Evolutionary conservation across 2,797 vertebrate genomes (phyloP).

Genomic region (Amniataba percoides): DNA sequence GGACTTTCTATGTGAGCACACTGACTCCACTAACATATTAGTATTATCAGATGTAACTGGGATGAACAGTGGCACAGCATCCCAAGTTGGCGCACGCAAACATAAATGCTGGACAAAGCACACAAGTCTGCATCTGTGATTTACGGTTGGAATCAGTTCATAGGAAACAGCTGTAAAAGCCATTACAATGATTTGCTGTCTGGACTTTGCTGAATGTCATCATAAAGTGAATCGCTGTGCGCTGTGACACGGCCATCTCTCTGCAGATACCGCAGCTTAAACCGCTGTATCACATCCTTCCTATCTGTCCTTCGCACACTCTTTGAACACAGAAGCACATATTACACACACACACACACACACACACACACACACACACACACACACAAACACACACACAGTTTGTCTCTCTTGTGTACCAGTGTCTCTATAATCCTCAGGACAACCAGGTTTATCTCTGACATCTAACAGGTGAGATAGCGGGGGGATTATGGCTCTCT

Average conservation of each 20-base stretch:
- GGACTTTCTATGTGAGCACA: background rate
- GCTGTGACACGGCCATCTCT: conserved; percentile 44
- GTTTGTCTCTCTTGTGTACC: conserved; percentile 26
- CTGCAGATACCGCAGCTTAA: conserved; percentile 49
- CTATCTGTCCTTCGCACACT: conserved; percentile 44
- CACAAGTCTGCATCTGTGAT: background rate
- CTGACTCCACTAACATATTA: background rate
- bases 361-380: conserved; percentile 8
- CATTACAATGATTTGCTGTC: conserved; percentile 36
- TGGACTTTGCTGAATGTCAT: conserved; percentile 54
- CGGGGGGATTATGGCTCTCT: conserved; percentile 65
- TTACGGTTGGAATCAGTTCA: conserved; percentile 24
- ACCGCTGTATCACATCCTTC: conserved; percentile 37
- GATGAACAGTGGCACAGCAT: background rate
- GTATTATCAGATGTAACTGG: background rate
- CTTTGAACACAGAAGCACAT: conserved; percentile 20
- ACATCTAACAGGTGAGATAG: conserved; percentile 75
- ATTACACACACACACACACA: conserved; percentile 1
- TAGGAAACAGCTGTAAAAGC: conserved; percentile 30
- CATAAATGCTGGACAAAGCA: background rate
- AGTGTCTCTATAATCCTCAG: conserved; percentile 67
- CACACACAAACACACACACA: no score
- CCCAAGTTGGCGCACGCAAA: background rate
- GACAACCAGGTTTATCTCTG: conserved; percentile 72
- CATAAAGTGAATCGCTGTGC: conserved; percentile 41